These are phyloP conservation scores for Oxyteleia sp. DNA, from an alignment of 2,888 invertebrate genomes.

Conservation along the genomic window DNA sequence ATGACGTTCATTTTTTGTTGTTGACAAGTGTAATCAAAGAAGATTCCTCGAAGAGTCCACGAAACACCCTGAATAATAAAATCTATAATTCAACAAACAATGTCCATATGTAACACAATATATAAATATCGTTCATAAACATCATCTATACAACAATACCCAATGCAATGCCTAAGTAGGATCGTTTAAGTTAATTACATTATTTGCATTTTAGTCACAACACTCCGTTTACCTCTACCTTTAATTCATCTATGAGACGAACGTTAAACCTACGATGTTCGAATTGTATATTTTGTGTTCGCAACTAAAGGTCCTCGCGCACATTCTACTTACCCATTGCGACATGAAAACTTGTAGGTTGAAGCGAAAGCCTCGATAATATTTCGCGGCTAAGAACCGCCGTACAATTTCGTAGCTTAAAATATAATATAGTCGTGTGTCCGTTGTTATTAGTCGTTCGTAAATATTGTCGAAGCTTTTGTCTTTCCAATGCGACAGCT, in stretches of 20 bases:
- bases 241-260: constrained; percentile 27
- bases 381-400: constrained; percentile 35
- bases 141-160: constrained; percentile 85
- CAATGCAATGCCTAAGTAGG: constrained; percentile 81
- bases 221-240: constrained; percentile 52
- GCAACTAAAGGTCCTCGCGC: constrained; percentile 37
- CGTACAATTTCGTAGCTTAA: constrained; percentile 30
- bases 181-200: constrained; percentile 72
- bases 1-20: too few species aligned
- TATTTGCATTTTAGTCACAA: constrained; percentile 68
- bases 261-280: constrained; percentile 36
- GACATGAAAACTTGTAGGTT: constrained; percentile 15
- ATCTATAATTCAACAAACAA: constrained; percentile 86
- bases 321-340: constrained; percentile 18
- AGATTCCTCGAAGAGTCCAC: neutral
- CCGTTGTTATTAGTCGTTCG: constrained; percentile 20
- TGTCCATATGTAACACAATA: constrained; percentile 86
- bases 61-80: constrained; percentile 77
- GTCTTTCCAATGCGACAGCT: constrained; percentile 21
- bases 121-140: constrained; percentile 84
- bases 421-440: constrained; percentile 43
- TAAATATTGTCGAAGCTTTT: constrained; percentile 61
- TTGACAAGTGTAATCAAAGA: neutral
- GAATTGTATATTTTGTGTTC: constrained; percentile 16
- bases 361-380: constrained; percentile 51